Evolutionary conservation across 2,113 vertebrate genomes (phyloP), one percentile per base, ranked within the genome.

Genomic region (Copsychus sechellarum): DNA sequence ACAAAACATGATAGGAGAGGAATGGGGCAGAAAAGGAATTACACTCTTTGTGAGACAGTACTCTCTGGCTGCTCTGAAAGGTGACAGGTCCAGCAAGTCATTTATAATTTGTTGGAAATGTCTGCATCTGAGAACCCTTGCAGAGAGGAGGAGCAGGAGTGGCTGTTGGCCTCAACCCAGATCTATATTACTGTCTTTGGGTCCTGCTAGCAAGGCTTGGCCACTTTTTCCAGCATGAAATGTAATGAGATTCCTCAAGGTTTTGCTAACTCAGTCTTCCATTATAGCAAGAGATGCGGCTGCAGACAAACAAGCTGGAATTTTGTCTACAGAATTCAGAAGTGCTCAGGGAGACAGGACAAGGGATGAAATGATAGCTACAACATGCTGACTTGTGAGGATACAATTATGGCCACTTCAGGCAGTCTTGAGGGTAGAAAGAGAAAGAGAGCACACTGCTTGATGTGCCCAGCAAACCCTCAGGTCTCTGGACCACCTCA

Each of bases 151-250:
- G 36, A 80, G 54, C 12, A 8, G 71, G 57, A 91, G 25, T 78
- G 88, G 79, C 54, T 92, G 74, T 61, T 94, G 81, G 79, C 66
- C 42, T 90, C 54, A 77, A 14, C 67, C 62, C 58, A 69, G 38
- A 70, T 69, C 36, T 77, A 45, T 83, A 74, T 80, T 88, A 77
- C 26, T 65, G 60, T 73, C 50, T 88, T 77, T 18, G 5, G 54
- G 42, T 88, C 64, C 23, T 47, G 58, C 58, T 88, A 19, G 62
- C 45, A 76, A 50, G n/a, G 40, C 61, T 85, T 60, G 47, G 28
- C 31, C 48, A 12, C 48, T 60, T 82, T 77, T 90, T 61, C 22
- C 50, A 92, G 24, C 36, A 17, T 38, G 42, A 69, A 88, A 70
- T 43, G 31, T 31, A 80, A 69, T 40, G 66, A 18, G 25, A 90